Conservation (phyloP, 2,888 invertebrate genomes). For the Chymomyza procnemis region DNA sequence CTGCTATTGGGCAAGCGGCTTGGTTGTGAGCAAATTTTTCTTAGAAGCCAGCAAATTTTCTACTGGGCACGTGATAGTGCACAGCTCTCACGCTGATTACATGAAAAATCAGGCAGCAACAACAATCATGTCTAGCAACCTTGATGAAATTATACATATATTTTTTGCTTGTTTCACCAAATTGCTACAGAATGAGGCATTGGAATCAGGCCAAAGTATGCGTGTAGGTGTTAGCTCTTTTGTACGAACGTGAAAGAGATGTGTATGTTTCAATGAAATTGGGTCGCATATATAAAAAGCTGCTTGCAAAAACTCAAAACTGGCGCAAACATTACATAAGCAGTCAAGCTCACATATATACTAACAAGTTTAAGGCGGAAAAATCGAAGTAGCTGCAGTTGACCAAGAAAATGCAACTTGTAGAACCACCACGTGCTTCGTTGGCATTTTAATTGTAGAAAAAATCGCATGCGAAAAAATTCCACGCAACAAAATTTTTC, state of each 20-base stretch:
- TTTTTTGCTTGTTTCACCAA: slow-evolving; percentile 10
- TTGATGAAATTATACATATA: slow-evolving; percentile 43
- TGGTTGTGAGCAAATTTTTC: no score
- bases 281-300: slow-evolving; percentile 32
- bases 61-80: slow-evolving; percentile 5
- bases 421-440: slow-evolving; percentile 62
- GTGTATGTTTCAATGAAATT: slow-evolving; percentile 28
- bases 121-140: slow-evolving; percentile 54
- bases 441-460: slow-evolving; percentile 10
- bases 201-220: slow-evolving; percentile 56
- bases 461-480: slow-evolving; percentile 19
- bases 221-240: neutral
- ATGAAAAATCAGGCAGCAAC: slow-evolving; percentile 36
- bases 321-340: slow-evolving; percentile 49
- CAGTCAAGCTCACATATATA: slow-evolving; percentile 17
- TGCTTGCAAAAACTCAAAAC: slow-evolving; percentile 11
- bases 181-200: slow-evolving; percentile 54
- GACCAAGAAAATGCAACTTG: slow-evolving; percentile 33
- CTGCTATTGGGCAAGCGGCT: neutral
- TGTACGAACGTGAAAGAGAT: slow-evolving; percentile 21
- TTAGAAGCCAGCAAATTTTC: slow-evolving; percentile 1
- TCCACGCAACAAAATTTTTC: slow-evolving; percentile 22
- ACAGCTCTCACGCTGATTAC: slow-evolving; percentile 17
- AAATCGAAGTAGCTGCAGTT: slow-evolving; percentile 12
- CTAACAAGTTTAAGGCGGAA: neutral